phyloP scores from a whole-genome alignment of 2,888 invertebrate species.

The Lochmaea crataegi region DNA sequence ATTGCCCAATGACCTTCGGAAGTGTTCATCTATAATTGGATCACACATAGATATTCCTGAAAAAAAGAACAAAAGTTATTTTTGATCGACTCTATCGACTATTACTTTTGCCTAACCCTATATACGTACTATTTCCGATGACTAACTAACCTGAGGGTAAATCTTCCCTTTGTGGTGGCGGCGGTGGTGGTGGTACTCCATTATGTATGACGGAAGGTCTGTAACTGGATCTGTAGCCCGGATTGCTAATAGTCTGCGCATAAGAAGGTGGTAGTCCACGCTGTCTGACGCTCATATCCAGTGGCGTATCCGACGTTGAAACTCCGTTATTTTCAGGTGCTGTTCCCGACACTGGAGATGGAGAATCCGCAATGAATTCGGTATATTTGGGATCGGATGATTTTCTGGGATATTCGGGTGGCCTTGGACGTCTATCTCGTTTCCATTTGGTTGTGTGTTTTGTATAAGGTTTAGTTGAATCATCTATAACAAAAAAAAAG shows the following conservation, averaged over 20 bases:
- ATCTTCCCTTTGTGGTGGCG: conserved; percentile 54
- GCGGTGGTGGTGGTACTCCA: conserved; percentile 53
- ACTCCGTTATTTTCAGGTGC: conserved; percentile 40
- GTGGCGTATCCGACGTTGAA: conserved; percentile 64
- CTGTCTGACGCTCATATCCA: conserved; percentile 73
- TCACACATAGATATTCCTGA: conserved; percentile 84
- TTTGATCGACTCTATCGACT: too few species aligned
- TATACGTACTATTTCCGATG: background rate
- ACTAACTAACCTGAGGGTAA: conserved; percentile 60
- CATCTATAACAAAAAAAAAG: conserved; percentile 40
- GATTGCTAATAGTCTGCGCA: conserved; percentile 65
- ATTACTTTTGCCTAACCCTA: too few species aligned
- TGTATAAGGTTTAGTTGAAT: conserved; percentile 44
- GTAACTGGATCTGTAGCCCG: conserved; percentile 60
- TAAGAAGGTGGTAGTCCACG: conserved; percentile 74
- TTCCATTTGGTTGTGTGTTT: conserved; percentile 82
- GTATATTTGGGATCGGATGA: conserved; percentile 61
- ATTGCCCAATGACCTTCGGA: conserved; percentile 89
- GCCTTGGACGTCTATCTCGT: conserved; percentile 72
- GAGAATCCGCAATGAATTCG: conserved; percentile 56
- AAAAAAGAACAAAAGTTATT: conserved; percentile 37
- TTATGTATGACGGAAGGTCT: conserved; percentile 75
- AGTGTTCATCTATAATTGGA: conserved; percentile 95
- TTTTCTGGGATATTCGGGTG: conserved; percentile 63
- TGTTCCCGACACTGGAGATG: conserved; percentile 33